Evolutionary conservation across 2,797 vertebrate species (phyloP).

Genomic region (Halcyon smyrnensis): DNA sequence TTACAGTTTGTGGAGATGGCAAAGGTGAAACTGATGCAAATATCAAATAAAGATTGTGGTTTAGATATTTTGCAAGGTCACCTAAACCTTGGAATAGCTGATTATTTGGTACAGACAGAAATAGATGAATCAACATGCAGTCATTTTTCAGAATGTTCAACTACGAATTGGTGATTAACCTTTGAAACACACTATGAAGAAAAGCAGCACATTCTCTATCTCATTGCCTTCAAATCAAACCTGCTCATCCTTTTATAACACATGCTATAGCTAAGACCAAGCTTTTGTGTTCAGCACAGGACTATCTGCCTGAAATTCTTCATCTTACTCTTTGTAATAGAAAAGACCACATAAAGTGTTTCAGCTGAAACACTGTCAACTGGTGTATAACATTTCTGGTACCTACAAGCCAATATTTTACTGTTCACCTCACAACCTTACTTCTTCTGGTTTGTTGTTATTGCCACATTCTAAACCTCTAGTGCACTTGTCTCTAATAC

Average conservation of each 20-base stretch:
- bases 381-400: background rate
- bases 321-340: background rate
- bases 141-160: constrained; percentile 51
- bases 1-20: background rate
- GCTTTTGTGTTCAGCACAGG: background rate
- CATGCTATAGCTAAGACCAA: background rate
- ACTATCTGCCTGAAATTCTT: background rate
- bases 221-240: constrained; percentile 33
- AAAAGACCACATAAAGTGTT: background rate
- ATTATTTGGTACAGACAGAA: background rate
- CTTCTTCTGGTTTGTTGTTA: background rate
- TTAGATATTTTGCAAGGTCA: constrained; percentile 43
- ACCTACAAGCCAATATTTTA: background rate
- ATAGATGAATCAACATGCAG: constrained; percentile 25
- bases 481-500: background rate
- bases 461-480: background rate
- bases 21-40: constrained; percentile 36
- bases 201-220: background rate
- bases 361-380: background rate
- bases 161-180: constrained; percentile 65
- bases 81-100: constrained; percentile 6
- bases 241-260: background rate
- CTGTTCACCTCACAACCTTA: background rate
- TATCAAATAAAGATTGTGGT: constrained; percentile 38
- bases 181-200: background rate